Base-by-base conservation (phyloP, 2,113 vertebrate genomes). In the Spheniscus mendiculus region DNA sequence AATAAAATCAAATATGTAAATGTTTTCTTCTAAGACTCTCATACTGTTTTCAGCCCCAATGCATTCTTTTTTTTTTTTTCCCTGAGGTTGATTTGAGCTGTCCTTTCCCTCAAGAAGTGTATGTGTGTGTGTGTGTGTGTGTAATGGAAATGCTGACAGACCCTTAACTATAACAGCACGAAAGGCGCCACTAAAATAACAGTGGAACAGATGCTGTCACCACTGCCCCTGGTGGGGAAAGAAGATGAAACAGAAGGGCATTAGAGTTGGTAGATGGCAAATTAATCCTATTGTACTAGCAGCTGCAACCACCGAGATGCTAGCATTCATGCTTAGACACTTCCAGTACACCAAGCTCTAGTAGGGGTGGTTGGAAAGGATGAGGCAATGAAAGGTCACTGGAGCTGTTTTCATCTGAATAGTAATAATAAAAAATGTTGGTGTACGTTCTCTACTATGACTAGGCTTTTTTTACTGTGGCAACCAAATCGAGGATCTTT, bases 211-310 rank as follows among this genome's bases (percentile, higher is more conserved):
- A 98, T 97, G 98, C 97, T 97, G 97, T 97, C 97, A 97, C 97
- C 98, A 97, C 98, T 98, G 98, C 97, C 98, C 98, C 97, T 98
- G 97, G 97, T 98, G 97, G 97, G 98, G 97, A 98, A 98, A 97
- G 96, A 96, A 95, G 98, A 98, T 95, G 76, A 98, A 98, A 98
- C 98, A 98, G 98, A 98, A 98, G 98, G 98, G 97, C 97, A 98
- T 80, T 96, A 95, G 97, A 97, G 95, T 83, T 87, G 98, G 97
- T 98, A 95, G 95, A 94, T 98, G 98, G 98, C 98, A 98, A 98
- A 83, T 67, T 95, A 96, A 97, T 96, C 97, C 98, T 96, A 97
- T 98, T 98, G 98, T 98, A 97, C 95, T 97, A 73, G 97, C 98
- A 94, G 93, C 81, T 96, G 98, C 97, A 96, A 89, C 90, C 81